Evolutionary conservation across 2,797 vertebrate genomes (phyloP).

Genomic region (Manis crassicaudata): DNA sequence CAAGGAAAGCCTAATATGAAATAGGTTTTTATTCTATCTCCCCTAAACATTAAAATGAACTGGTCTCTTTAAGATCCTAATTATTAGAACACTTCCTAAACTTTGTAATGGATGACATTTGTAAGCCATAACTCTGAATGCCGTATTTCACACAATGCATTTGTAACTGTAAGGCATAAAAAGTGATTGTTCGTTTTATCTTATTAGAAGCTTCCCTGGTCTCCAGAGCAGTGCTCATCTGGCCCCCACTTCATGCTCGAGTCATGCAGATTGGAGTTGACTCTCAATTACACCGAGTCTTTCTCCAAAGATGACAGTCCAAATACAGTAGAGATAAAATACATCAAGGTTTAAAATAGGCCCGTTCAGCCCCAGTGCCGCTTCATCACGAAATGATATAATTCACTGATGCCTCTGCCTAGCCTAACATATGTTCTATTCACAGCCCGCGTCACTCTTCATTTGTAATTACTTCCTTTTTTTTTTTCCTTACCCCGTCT

Average conservation of each 20-base stretch:
- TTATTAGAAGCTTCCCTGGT: constrained; percentile 85
- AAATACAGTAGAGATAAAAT: constrained; percentile 95
- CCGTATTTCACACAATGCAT: constrained; percentile 57
- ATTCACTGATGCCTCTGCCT: constrained; percentile 91
- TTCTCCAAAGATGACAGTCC: constrained; percentile 93
- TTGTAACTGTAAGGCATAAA: constrained; percentile 78
- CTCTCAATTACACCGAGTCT: constrained; percentile 94
- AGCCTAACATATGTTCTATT: constrained; percentile 96
- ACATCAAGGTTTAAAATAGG: constrained; percentile 97
- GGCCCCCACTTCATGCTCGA: constrained; percentile 86
- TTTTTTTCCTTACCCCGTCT: constrained; percentile 84
- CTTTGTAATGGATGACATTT: constrained; percentile 65
- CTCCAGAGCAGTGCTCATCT: constrained; percentile 82
- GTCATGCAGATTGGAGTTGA: constrained; percentile 93
- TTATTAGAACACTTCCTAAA: constrained; percentile 60
- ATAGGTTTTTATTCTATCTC: constrained; percentile 38
- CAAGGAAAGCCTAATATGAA: constrained; percentile 49
- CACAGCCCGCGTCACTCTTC: constrained; percentile 94
- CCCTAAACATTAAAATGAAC: constrained; percentile 1
- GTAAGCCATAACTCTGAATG: constrained; percentile 76
- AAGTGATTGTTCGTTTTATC: constrained; percentile 86
- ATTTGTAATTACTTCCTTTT: constrained; percentile 94
- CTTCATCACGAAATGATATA: constrained; percentile 91
- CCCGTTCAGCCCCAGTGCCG: constrained; percentile 93
- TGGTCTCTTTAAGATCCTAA: constrained; percentile 4